Evolutionary conservation across 2,888 invertebrate species (phyloP).

Genomic region (Chloromyia formosa): DNA sequence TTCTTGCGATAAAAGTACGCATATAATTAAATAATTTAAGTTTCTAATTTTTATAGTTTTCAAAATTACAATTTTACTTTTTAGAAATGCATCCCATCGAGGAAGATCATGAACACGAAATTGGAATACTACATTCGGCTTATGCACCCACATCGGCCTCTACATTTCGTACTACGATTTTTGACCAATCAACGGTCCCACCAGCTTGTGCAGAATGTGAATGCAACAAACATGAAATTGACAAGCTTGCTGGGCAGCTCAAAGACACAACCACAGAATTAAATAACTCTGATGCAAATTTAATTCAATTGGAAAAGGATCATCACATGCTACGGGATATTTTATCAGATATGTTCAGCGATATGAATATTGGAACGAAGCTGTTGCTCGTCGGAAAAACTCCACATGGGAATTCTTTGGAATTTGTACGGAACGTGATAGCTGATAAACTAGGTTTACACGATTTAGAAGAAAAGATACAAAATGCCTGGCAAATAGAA

Average conservation of each 20-base stretch:
- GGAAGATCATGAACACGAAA: too few species aligned
- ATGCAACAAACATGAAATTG: conserved; percentile 31
- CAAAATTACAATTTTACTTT: too few species aligned
- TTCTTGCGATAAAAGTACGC: too few species aligned
- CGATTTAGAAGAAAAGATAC: conserved; percentile 46
- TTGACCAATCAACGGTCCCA: too few species aligned
- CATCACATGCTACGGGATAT: conserved; percentile 42
- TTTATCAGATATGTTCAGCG: conserved; percentile 33
- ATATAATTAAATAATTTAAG: too few species aligned
- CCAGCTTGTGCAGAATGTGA: not conserved
- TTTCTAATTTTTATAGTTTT: too few species aligned
- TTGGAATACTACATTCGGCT: too few species aligned
- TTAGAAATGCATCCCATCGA: too few species aligned
- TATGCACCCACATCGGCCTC: too few species aligned
- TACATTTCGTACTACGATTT: too few species aligned
- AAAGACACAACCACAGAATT: conserved; percentile 36
- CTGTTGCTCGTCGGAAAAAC: conserved; percentile 43
- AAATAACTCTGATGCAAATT: conserved; percentile 10
- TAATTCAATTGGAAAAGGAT: conserved; percentile 35
- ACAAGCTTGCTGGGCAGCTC: conserved; percentile 18
- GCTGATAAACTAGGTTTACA: conserved; percentile 44
- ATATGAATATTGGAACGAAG: conserved; percentile 45
- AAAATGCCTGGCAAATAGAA: conserved; percentile 21
- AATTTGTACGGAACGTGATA: conserved; percentile 44
- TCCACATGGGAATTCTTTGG: conserved; percentile 43